A percentile compares a stretch with the other conserved stretches of the same genome.
Evolutionary conservation across 2,888 invertebrate species (phyloP).

Genomic region (Thumatha senex): DNA sequence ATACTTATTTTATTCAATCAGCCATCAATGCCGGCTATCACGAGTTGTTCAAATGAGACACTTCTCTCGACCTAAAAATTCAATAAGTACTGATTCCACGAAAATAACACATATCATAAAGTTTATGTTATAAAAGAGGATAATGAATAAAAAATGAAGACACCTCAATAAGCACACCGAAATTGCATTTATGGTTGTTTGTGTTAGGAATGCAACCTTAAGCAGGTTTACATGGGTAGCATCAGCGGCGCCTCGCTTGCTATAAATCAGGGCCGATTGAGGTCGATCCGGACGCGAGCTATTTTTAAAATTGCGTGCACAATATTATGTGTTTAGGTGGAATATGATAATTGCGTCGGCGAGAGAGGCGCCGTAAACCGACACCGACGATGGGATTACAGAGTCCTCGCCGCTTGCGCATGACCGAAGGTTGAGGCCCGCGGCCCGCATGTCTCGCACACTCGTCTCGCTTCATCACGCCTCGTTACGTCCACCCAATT

Average conservation of each 20-base stretch:
- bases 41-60: no score
- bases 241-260: conserved; percentile 52
- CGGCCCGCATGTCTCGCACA: conserved; percentile 31
- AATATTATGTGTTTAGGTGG: conserved; percentile 83
- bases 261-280: conserved; percentile 77
- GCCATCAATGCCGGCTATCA: no score
- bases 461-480: conserved; percentile 46
- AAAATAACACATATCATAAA: background rate
- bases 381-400: conserved; percentile 80
- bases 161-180: conserved; percentile 23
- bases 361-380: conserved; percentile 78
- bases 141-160: conserved; percentile 8
- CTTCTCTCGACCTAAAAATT: background rate
- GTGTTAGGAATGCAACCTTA: conserved; percentile 56
- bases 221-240: conserved; percentile 44
- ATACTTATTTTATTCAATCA: no score
- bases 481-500: conserved; percentile 42
- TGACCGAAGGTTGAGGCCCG: conserved; percentile 30
- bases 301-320: conserved; percentile 83
- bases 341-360: conserved; percentile 80
- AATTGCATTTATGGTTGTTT: conserved; percentile 50
- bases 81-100: background rate
- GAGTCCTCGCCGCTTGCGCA: conserved; percentile 58
- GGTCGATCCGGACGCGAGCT: conserved; percentile 76
- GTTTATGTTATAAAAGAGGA: background rate